Conservation (phyloP, 2,797 vertebrate species). For the Numenius phaeopus region DNA sequence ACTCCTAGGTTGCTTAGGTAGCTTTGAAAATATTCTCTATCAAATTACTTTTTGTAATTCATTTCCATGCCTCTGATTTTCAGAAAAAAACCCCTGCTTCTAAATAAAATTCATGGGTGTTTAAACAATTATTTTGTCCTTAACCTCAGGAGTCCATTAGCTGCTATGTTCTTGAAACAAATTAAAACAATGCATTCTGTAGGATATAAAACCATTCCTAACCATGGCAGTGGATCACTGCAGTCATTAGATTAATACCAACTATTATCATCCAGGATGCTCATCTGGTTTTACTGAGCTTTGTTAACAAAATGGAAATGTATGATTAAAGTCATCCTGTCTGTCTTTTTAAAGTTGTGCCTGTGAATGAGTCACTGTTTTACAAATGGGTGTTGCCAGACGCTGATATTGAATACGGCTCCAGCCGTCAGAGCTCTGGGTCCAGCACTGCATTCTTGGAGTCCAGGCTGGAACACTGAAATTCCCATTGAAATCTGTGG, state of each 20-base stretch:
- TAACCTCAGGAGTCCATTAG: constrained; percentile 26
- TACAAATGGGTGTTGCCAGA: constrained; percentile 70
- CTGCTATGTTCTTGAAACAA: constrained; percentile 25
- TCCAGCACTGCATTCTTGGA: constrained; percentile 49
- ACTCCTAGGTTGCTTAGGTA: not conserved
- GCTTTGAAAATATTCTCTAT: not conserved
- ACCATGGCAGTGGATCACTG: not conserved
- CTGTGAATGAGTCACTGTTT: constrained; percentile 68
- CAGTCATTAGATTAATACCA: constrained; percentile 61
- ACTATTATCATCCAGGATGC: constrained; percentile 52
- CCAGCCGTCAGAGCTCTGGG: constrained; percentile 56
- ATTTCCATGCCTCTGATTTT: not conserved
- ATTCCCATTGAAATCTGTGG: constrained; percentile 62
- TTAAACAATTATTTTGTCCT: constrained; percentile 50
- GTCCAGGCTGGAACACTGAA: constrained; percentile 45
- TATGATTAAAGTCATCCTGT: constrained; percentile 71
- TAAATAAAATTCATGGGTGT: not conserved
- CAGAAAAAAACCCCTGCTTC: not conserved
- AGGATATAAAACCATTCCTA: constrained; percentile 18
- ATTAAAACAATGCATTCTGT: constrained; percentile 31
- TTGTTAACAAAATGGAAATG: constrained; percentile 69
- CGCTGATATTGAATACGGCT: constrained; percentile 60
- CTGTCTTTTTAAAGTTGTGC: constrained; percentile 61
- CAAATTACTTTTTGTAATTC: not conserved
- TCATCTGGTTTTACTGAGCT: constrained; percentile 69